A percentile compares a stretch with the other conserved stretches of the same genome.
Conservation (phyloP, 2,888 invertebrate genomes). For the Colletes collaris region DNA sequence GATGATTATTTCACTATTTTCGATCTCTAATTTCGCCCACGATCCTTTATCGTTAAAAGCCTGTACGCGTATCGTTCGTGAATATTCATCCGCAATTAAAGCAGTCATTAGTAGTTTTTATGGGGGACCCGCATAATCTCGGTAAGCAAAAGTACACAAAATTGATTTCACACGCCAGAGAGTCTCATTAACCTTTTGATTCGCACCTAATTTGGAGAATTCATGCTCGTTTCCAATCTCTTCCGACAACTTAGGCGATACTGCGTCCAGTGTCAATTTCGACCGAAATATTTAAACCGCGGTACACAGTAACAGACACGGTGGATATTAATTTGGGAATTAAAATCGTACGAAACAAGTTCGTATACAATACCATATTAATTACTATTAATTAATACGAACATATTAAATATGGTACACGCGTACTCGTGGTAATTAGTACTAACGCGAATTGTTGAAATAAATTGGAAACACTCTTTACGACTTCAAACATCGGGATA, state of each 20-base stretch:
- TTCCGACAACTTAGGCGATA: no score
- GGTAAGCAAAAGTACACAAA: not conserved
- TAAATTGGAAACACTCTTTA: not conserved
- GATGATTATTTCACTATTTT: no score
- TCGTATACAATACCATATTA: not conserved
- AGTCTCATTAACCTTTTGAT: not conserved
- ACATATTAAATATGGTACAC: not conserved
- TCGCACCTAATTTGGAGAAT: not conserved
- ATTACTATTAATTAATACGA: not conserved
- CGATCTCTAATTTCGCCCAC: no score
- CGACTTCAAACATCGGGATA: no score
- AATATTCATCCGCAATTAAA: no score
- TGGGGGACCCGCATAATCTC: no score
- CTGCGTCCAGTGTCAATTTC: not conserved
- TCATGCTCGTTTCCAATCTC: not conserved
- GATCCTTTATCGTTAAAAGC: no score
- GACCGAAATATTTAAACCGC: conserved; percentile 7
- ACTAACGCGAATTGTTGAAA: not conserved
- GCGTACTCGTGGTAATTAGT: not conserved
- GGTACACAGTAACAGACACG: not conserved
- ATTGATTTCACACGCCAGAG: not conserved
- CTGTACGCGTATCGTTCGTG: no score
- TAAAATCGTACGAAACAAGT: not conserved
- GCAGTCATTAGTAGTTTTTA: no score
- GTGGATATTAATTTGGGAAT: not conserved